Evolutionary conservation across 2,797 vertebrate genomes (phyloP).

Genomic region (Allobates femoralis): DNA sequence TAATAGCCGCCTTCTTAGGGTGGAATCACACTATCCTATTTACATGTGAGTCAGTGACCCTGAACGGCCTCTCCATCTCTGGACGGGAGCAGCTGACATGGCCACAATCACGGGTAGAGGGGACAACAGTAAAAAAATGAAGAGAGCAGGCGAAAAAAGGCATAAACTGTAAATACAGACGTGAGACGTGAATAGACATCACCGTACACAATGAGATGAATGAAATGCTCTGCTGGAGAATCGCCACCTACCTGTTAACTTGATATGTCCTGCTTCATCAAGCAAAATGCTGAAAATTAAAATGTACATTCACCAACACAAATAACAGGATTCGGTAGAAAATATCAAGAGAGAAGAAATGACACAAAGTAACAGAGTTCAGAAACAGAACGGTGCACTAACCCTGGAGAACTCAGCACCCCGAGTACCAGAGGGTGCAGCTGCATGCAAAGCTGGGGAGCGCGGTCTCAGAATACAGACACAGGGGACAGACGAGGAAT

Average conservation of each 20-base stretch:
- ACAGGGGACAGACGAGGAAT: not conserved
- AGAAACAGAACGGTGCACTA: no score
- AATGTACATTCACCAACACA: conserved; percentile 83
- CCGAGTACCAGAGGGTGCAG: conserved; percentile 4
- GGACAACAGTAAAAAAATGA: not conserved
- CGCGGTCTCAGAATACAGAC: not conserved
- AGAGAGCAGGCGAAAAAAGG: not conserved
- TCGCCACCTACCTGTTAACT: conserved; percentile 92
- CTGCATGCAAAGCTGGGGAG: not conserved
- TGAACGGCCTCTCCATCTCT: no score
- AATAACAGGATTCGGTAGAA: conserved; percentile 69
- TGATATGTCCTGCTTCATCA: conserved; percentile 99
- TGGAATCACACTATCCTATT: no score
- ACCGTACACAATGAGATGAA: not conserved
- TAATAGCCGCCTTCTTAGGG: no score
- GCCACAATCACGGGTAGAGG: not conserved
- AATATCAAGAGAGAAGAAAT: conserved; percentile 4
- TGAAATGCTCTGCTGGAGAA: conserved; percentile 48
- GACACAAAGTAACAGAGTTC: conserved; percentile 30
- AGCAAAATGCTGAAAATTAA: conserved; percentile 98
- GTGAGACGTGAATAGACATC: not conserved
- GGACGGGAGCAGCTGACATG: not conserved
- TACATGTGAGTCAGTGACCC: no score
- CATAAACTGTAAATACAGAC: not conserved
- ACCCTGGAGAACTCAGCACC: not conserved